phyloP scores from a whole-genome alignment of 2,797 vertebrate species.

The Botia almorhae region DNA sequence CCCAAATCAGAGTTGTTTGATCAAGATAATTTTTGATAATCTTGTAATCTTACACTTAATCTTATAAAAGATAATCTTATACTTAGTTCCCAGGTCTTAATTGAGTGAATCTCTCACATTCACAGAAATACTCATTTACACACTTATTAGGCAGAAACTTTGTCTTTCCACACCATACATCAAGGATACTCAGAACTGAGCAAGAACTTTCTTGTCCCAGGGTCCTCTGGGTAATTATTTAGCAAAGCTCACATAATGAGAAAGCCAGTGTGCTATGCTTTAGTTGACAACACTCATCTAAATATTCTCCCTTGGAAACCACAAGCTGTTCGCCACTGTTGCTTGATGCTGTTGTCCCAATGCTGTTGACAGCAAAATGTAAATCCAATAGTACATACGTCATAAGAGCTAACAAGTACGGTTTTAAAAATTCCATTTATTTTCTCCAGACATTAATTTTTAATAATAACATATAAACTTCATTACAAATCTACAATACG shows the following conservation, averaged over 20 bases:
- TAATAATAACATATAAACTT: too few relatives aligned
- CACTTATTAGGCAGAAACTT: constrained; percentile 58
- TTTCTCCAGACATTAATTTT: too few relatives aligned
- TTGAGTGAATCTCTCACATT: constrained; percentile 38
- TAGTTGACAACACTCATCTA: constrained; percentile 4
- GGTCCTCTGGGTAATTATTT: constrained; percentile 50
- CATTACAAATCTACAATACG: too few relatives aligned
- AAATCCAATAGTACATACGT: too few relatives aligned
- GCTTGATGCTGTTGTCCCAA: constrained; percentile 4
- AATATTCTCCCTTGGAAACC: constrained; percentile 31
- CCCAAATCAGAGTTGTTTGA: constrained; percentile 23
- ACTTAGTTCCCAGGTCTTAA: constrained; percentile 58
- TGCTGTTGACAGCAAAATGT: constrained; percentile 5
- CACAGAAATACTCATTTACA: not conserved
- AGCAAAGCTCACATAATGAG: constrained; percentile 67
- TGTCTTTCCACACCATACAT: constrained; percentile 55
- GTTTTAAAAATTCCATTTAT: not conserved
- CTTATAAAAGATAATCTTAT: too few relatives aligned
- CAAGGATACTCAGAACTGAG: constrained; percentile 58
- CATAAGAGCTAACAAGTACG: not conserved
- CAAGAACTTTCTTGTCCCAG: constrained; percentile 60
- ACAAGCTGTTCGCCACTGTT: constrained; percentile 6
- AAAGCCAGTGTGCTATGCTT: constrained; percentile 60
- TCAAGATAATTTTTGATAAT: constrained; percentile 35
- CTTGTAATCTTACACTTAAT: too few relatives aligned